Evolutionary conservation across 2,113 vertebrate genomes (phyloP).

Genomic region (Sapajus apella): DNA sequence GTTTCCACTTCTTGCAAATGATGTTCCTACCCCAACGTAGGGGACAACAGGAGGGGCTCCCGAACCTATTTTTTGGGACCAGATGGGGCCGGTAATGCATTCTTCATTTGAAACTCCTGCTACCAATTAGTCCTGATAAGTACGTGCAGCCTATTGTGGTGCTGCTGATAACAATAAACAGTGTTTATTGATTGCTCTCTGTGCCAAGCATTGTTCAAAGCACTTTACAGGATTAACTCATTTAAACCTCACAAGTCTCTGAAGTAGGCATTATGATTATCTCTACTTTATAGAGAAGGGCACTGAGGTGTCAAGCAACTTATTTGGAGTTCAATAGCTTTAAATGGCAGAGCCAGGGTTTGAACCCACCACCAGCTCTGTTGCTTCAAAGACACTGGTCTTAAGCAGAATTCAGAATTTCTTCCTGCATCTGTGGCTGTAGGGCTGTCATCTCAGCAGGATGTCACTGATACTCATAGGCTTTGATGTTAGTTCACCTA

Average conservation of each 20-base stretch:
- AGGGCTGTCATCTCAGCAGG: background rate
- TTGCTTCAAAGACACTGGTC: background rate
- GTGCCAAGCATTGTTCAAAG: background rate
- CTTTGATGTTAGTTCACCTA: background rate
- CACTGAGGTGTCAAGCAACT: background rate
- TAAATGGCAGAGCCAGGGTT: background rate
- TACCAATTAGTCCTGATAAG: background rate
- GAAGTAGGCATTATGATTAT: background rate
- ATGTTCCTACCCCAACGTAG: background rate
- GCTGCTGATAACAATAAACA: background rate
- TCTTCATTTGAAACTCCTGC: background rate
- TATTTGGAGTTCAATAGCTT: background rate
- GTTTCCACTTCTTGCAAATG: background rate
- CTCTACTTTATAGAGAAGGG: background rate
- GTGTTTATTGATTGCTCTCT: background rate
- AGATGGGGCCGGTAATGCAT: background rate
- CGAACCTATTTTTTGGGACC: background rate
- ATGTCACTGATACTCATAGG: background rate
- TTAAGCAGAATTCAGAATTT: background rate
- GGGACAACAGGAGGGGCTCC: background rate
- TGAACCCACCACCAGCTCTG: background rate
- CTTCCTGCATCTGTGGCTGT: background rate
- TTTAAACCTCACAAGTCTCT: background rate
- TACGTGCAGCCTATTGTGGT: background rate
- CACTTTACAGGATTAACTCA: background rate